These are phyloP conservation scores for Aphelenchoides fujianensis DNA, from an alignment of 1,140 invertebrate species.

Conservation along the genomic window DNA sequence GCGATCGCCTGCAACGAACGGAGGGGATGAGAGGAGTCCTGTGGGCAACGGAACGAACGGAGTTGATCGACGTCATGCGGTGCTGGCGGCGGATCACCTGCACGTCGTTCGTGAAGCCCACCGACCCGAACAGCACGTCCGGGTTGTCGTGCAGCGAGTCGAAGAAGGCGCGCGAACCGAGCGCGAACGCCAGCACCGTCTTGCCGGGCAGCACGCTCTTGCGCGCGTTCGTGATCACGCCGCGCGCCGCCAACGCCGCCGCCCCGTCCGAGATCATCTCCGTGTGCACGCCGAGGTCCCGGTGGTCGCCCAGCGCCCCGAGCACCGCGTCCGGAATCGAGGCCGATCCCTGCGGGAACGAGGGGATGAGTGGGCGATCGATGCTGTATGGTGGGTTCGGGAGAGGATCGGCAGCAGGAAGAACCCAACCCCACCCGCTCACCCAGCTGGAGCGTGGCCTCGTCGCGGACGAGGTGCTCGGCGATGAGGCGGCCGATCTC, in stretches of 20 bases:
- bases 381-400: too few species aligned
- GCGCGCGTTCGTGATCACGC: slow-evolving; percentile 63
- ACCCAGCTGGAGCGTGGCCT: slow-evolving; percentile 88
- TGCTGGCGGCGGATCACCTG: slow-evolving; percentile 78
- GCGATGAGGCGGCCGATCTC: slow-evolving; percentile 83
- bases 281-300: slow-evolving; percentile 85
- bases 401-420: too few species aligned
- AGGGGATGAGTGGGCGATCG: not conserved
- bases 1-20: too few species aligned
- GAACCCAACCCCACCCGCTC: slow-evolving; percentile 63
- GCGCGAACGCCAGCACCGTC: slow-evolving; percentile 78
- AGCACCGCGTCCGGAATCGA: slow-evolving; percentile 81
- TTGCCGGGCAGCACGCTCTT: slow-evolving; percentile 78
- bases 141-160: slow-evolving; percentile 84
- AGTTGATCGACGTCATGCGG: slow-evolving; percentile 89
- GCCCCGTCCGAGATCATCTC: slow-evolving; percentile 77
- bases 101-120: slow-evolving; percentile 80
- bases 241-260: slow-evolving; percentile 65
- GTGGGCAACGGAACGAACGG: slow-evolving; percentile 62
- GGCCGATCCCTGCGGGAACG: slow-evolving; percentile 73
- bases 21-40: too few species aligned
- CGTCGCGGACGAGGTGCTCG: slow-evolving; percentile 81
- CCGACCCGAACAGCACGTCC: slow-evolving; percentile 66
- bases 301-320: slow-evolving; percentile 74
- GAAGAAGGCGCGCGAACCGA: slow-evolving; percentile 80